Evolutionary conservation across 1,140 invertebrate genomes (phyloP), one percentile per base, ranked within the genome.

Genomic region (Mizuhopecten yessoensis): DNA sequence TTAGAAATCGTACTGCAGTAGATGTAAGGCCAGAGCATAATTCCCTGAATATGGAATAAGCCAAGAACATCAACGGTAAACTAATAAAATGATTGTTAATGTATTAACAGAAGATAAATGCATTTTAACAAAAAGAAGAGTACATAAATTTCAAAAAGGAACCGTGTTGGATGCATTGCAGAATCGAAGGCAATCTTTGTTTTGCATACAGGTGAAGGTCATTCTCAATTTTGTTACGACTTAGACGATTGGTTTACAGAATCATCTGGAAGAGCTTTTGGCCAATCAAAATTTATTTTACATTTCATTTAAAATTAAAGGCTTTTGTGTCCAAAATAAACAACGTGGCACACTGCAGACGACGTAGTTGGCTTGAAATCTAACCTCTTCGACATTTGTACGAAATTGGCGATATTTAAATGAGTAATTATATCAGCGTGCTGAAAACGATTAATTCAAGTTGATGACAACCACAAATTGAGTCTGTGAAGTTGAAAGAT

Each of bases 281-380:
- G 34, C 57, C 39, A 33, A 86, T 29, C 88, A 89, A 89, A 57
- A 34, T 7, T 57, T 23, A 89, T n/a, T 34, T 34, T 33, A 49
- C 33, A n/a, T 89, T 7, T 87, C 88, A 89, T 57, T 86, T 34
- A 23, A 34, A 75, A 57, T 34, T 34, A 89, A 29, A 36, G 75
- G 45, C 49, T 29, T 0, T 86, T 20, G 57, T 34, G 57, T 33
- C 42, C 34, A 33, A 89, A 23, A 57, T 89, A 89, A 89, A 89
- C 88, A 89, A 89, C 88, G 88, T 89, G 88, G 88, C 88, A 89
- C 29, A 89, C 10, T 49, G 42, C 57, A 89, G 88, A 89, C 33
- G 45, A 89, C 88, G 88, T 75, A 57, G 88, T 9, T 23, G 20
- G 33, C 33, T 29, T 9, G 13, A 23, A 34, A 33, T 23, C n/a